Conservation (phyloP, 1,140 invertebrate species). For the Choristoneura fumiferana region DNA sequence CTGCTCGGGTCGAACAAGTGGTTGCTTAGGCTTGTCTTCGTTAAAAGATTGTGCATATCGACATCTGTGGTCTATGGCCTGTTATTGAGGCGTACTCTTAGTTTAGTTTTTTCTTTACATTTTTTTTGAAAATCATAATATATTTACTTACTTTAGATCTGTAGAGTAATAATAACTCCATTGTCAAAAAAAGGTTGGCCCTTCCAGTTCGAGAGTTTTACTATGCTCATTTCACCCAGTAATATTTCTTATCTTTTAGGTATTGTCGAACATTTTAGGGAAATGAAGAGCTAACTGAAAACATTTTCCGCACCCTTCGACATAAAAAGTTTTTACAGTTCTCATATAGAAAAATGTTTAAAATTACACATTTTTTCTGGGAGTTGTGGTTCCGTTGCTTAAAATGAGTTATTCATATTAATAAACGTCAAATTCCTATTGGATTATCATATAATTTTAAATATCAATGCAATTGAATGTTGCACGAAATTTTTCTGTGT, state of each 20-base stretch:
- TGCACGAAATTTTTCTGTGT: too few relatives aligned
- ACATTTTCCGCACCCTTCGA: constrained; percentile 16
- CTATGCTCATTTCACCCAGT: neutral
- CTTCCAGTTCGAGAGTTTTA: constrained; percentile 10
- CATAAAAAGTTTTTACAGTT: constrained; percentile 17
- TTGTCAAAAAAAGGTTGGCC: constrained; percentile 15
- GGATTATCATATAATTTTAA: too few relatives aligned
- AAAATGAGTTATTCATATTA: too few relatives aligned
- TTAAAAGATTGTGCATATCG: too few relatives aligned
- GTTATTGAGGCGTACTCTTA: too few relatives aligned
- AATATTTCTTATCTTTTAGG: constrained; percentile 15
- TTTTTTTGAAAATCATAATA: too few relatives aligned
- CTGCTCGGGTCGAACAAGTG: too few relatives aligned
- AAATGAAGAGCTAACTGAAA: constrained; percentile 17
- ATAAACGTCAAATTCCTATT: too few relatives aligned
- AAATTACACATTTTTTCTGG: neutral
- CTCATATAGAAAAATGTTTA: constrained; percentile 1
- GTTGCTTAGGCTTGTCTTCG: too few relatives aligned
- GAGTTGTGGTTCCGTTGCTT: neutral
- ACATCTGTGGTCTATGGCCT: too few relatives aligned
- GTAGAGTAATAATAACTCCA: neutral
- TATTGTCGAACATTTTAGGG: constrained; percentile 17
- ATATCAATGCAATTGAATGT: too few relatives aligned
- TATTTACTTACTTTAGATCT: neutral
- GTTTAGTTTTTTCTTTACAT: too few relatives aligned